Evolutionary conservation across 2,113 vertebrate genomes (phyloP).

Genomic region (Lepus timidus): DNA sequence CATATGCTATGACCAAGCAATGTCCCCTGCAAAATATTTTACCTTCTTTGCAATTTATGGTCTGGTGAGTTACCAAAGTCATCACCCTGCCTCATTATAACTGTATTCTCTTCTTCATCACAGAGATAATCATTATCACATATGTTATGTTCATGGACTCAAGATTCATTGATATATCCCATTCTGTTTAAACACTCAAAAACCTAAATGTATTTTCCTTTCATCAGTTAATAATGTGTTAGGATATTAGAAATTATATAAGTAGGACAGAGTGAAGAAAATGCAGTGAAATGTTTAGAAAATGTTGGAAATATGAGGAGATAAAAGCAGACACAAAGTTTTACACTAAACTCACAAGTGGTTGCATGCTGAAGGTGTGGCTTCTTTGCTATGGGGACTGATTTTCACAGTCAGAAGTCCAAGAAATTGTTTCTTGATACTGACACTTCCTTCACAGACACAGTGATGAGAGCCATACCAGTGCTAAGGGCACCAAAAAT

Average conservation of each 20-base stretch:
- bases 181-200: not conserved
- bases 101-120: not conserved
- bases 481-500: not conserved
- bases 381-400: not conserved
- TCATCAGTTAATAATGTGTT: not conserved
- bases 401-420: not conserved
- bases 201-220: not conserved
- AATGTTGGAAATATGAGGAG: not conserved
- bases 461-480: rapidly evolving
- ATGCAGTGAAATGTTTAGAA: not conserved
- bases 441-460: not conserved
- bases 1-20: not conserved
- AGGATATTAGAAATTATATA: not conserved
- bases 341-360: not conserved
- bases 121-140: rapidly evolving
- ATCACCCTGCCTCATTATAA: not conserved
- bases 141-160: not conserved
- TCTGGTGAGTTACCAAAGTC: not conserved
- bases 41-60: not conserved
- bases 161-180: not conserved
- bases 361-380: too few relatives aligned
- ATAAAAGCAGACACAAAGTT: not conserved
- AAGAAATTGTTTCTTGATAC: not conserved
- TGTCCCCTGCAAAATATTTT: not conserved
- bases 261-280: not conserved